Percentiles rank a stretch among this genome's conserved stretches.
Evolutionary conservation across 1,140 invertebrate genomes (phyloP).

Genomic region (Habropoda laboriosa): DNA sequence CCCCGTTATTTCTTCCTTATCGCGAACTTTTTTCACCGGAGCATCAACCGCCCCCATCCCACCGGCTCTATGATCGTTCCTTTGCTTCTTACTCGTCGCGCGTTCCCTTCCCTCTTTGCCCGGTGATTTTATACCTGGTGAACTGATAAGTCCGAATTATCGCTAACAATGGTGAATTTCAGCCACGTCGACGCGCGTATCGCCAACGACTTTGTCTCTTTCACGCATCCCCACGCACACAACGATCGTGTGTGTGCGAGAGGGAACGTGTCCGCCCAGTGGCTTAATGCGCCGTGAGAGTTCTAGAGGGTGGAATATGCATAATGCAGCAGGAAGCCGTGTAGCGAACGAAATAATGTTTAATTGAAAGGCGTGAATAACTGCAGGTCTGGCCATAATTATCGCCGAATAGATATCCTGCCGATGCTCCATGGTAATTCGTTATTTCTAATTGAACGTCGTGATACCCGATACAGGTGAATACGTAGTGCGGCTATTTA

Average conservation of each 20-base stretch:
- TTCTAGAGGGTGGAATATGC: slow-evolving; percentile 18
- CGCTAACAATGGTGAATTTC: slow-evolving; percentile 11
- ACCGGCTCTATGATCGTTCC: neutral
- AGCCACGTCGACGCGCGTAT: neutral
- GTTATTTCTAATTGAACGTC: slow-evolving; percentile 2
- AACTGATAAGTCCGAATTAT: slow-evolving; percentile 19
- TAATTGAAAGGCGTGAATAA: slow-evolving; percentile 7
- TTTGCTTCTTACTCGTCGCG: neutral
- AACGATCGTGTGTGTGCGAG: neutral
- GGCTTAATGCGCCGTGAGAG: neutral
- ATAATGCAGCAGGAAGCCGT: neutral
- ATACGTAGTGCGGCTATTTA: too few species aligned
- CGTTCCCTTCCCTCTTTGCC: too few species aligned
- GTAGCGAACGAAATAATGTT: neutral
- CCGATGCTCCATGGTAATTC: neutral
- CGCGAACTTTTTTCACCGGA: neutral
- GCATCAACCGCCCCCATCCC: too few species aligned
- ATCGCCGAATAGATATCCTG: neutral
- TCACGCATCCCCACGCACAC: neutral
- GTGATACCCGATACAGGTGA: too few species aligned
- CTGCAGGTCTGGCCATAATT: neutral
- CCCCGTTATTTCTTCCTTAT: slow-evolving; percentile 16
- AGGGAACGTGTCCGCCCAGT: neutral
- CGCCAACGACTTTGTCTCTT: neutral
- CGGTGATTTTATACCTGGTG: neutral